Evolutionary conservation across 2,888 invertebrate species (phyloP), one percentile per base, ranked within the genome.

Genomic region (Cheiracanthium punctorium): DNA sequence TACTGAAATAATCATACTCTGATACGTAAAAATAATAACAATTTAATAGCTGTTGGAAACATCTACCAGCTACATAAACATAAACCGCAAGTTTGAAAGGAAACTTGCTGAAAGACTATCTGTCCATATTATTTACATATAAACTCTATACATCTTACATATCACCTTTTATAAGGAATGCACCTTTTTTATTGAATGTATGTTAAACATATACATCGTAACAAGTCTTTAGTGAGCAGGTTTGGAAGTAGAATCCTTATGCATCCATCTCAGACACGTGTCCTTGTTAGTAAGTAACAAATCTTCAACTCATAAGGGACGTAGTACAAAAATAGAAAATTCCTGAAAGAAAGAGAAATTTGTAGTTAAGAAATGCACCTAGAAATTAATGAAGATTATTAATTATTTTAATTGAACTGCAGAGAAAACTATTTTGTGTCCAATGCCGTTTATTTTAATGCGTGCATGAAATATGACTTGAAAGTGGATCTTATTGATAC

Each of bases 61-160:
- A 74, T 81, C 81, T 81, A 81, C 74, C 65, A 48, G 74, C 81
- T 81, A 81, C 71, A 71, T 52, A 80, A 80, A 80, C 80, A 81
- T 69, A 81, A 74, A 67, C 67, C 30, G 32, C 29, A 67, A 67
- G 32, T 14, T 17, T 32, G 1, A 67, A 67, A 7, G 29, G 32
- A 29, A 30, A 7, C 30, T 67, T 29, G 14, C 67, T 10, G 32
- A 67, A n/a, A 67, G 67, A 67, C 67, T 67, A 67, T 67, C 17
- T 30, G 17, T 48, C 17, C 30, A 17, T 67, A 12, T 67, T 67
- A 67, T 67, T 32, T 67, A 67, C 67, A 67, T n/a, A 67, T 32
- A 67, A 67, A 29, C 7, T 67, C 67, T 67, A 32, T 67, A 67
- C 67, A 67, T 67, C 30, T 67, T 24, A 67, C 67, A 67, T 67